Percentiles rank a stretch among this genome's conserved stretches.
These are phyloP conservation scores for Athrips mouffetella DNA, from an alignment of 2,888 invertebrate genomes.

Conservation along the genomic window DNA sequence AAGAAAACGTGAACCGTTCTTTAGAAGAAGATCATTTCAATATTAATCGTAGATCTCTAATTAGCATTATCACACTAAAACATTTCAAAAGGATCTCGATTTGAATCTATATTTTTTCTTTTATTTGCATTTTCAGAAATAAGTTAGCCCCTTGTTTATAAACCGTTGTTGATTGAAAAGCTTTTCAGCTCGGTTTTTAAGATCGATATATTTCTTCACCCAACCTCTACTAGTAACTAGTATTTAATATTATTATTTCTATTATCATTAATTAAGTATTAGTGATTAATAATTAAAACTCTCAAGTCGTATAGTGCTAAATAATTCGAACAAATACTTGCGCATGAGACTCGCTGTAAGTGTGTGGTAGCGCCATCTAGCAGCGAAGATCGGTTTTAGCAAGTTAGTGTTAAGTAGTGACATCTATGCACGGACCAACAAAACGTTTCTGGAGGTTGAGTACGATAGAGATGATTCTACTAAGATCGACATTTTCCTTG, in stretches of 20 bases:
- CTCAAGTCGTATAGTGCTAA: too few relatives aligned
- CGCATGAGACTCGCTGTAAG: neutral
- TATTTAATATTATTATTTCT: too few relatives aligned
- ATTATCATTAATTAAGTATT: too few relatives aligned
- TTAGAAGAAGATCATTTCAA: conserved; percentile 16
- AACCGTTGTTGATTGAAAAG: too few relatives aligned
- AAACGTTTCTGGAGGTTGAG: conserved; percentile 2
- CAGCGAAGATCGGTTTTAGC: conserved; percentile 25
- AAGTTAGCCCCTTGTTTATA: too few relatives aligned
- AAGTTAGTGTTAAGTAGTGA: conserved; percentile 18
- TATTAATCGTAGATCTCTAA: conserved; percentile 3
- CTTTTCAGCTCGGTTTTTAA: too few relatives aligned
- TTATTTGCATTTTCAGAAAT: too few relatives aligned
- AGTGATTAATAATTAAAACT: too few relatives aligned
- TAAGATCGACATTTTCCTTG: neutral
- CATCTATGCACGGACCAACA: conserved; percentile 17
- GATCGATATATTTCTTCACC: too few relatives aligned
- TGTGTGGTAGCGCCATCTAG: conserved; percentile 30
- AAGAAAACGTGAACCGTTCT: conserved; percentile 39
- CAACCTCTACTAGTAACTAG: too few relatives aligned
- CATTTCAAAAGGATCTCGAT: too few relatives aligned
- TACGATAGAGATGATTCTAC: neutral
- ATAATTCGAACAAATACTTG: neutral
- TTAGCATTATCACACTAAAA: conserved; percentile 7
- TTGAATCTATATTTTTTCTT: too few relatives aligned